A percentile compares a stretch with the other conserved stretches of the same genome.
Evolutionary conservation across 2,113 vertebrate genomes (phyloP).

Genomic region (Pomatostomus ruficeps): DNA sequence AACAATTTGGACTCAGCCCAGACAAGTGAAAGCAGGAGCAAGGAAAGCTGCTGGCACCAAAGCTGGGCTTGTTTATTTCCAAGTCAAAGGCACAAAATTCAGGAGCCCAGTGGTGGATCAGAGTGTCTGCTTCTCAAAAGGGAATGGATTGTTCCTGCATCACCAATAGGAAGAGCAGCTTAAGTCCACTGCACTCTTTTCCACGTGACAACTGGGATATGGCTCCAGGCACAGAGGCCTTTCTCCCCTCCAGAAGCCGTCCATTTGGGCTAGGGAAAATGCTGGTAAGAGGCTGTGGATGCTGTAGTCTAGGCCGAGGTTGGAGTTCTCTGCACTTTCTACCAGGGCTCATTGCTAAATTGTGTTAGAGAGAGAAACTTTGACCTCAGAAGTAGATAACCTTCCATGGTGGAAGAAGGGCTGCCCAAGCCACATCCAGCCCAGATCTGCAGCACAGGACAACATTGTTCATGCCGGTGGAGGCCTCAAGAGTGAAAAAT

Average conservation of each 20-base stretch:
- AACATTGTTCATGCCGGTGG: background rate
- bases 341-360: background rate
- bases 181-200: background rate
- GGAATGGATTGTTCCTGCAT: background rate
- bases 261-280: background rate
- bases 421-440: background rate
- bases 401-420: background rate
- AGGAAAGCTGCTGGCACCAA: background rate
- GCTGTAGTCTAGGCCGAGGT: background rate
- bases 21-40: background rate
- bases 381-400: background rate
- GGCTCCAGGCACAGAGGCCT: background rate
- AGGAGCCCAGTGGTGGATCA: background rate
- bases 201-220: background rate
- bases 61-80: background rate
- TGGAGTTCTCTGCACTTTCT: background rate
- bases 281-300: background rate
- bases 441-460: background rate
- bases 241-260: background rate
- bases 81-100: background rate
- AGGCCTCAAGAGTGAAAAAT: background rate
- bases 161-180: background rate
- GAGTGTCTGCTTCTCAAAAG: background rate
- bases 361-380: background rate
- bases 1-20: background rate